Evolutionary conservation across 2,113 vertebrate genomes (phyloP).

Genomic region (Psephotus haematonotus): DNA sequence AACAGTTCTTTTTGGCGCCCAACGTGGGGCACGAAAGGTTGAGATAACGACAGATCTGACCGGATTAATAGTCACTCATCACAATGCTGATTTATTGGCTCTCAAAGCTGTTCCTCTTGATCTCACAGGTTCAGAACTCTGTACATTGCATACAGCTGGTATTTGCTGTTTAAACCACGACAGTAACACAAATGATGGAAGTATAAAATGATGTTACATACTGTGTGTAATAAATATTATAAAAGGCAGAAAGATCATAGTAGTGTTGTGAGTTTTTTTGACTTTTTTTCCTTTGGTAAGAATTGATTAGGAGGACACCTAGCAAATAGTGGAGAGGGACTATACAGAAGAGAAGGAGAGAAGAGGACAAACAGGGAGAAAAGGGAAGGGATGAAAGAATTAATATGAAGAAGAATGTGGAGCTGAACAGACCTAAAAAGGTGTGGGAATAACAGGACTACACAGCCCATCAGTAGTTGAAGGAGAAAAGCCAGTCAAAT

Average conservation of each 20-base stretch:
- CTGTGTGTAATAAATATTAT: neutral
- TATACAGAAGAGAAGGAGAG: neutral
- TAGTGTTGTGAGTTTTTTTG: accelerated
- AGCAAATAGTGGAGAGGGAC: neutral
- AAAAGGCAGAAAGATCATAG: neutral
- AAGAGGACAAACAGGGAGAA: no score
- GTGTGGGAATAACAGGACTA: neutral
- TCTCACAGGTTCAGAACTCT: no score
- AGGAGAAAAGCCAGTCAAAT: neutral
- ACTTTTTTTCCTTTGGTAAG: neutral
- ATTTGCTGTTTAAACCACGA: no score
- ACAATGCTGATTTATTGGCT: no score
- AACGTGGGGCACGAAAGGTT: no score
- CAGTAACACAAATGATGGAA: neutral
- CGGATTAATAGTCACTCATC: no score
- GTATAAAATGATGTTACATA: neutral
- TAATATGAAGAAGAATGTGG: neutral
- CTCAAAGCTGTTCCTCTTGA: no score
- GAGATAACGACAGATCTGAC: no score
- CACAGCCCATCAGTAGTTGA: neutral
- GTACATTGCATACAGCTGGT: no score
- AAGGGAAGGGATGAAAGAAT: neutral
- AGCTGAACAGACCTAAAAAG: neutral
- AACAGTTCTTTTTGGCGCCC: no score
- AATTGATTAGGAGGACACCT: neutral